Evolutionary conservation across 1,140 invertebrate species (phyloP).

Genomic region (Achatina immaculata): DNA sequence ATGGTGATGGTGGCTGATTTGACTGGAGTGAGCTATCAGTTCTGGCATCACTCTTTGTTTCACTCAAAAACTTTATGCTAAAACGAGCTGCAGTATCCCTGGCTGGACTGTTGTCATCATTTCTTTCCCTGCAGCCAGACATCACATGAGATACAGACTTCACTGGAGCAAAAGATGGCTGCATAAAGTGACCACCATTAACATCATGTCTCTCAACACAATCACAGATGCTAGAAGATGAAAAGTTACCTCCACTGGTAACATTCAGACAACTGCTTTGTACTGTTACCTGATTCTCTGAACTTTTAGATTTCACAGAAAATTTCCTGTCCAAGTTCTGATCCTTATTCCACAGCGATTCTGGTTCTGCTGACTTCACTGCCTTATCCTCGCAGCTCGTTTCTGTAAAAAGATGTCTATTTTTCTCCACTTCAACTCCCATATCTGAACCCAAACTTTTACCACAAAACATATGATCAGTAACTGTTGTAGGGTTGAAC

Average conservation of each 20-base stretch:
- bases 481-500: neutral
- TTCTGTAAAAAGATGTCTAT: neutral
- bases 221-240: slow-evolving; percentile 33
- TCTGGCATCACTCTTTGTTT: slow-evolving; percentile 9
- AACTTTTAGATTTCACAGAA: neutral
- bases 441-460: neutral
- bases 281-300: neutral
- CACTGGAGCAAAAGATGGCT: slow-evolving; percentile 10
- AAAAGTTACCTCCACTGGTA: neutral
- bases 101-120: neutral
- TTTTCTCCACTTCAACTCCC: neutral
- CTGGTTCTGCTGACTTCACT: neutral
- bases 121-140: slow-evolving; percentile 8
- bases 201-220: slow-evolving; percentile 37
- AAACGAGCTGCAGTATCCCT: neutral
- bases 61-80: neutral
- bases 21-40: neutral
- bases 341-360: neutral
- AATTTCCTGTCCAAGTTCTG: slow-evolving; percentile 16
- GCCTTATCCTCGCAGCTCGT: neutral
- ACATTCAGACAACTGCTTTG: neutral
- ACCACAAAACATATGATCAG: neutral
- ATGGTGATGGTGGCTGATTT: neutral
- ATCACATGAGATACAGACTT: slow-evolving; percentile 18
- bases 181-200: slow-evolving; percentile 8